Evolutionary conservation across 2,113 vertebrate genomes (phyloP).

Genomic region (Ardeotis arabs): DNA sequence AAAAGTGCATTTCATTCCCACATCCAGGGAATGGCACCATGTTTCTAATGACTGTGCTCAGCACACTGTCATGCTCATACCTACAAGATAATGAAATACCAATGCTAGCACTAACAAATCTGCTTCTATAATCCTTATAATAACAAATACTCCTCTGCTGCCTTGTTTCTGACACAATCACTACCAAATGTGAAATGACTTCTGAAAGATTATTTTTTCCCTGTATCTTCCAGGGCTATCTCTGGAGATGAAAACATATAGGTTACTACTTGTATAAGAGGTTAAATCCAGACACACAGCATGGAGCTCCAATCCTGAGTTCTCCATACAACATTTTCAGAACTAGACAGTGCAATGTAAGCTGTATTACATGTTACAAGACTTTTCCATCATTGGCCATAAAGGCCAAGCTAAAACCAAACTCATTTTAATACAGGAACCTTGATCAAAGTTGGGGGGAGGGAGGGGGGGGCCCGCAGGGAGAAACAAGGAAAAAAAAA

Average conservation of each 20-base stretch:
- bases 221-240: neutral
- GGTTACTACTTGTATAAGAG: neutral
- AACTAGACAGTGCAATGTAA: neutral
- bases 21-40: neutral
- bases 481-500: too few relatives aligned
- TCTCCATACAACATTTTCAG: neutral
- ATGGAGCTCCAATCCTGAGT: neutral
- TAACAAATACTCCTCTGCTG: neutral
- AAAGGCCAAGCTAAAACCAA: neutral
- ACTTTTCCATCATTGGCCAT: neutral
- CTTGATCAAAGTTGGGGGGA: neutral
- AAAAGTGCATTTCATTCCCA: neutral
- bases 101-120: neutral
- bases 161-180: neutral
- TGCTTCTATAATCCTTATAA: neutral
- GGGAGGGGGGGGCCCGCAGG: rapidly evolving
- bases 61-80: neutral
- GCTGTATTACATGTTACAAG: neutral
- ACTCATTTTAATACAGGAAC: neutral
- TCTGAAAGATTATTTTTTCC: neutral
- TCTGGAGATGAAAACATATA: neutral
- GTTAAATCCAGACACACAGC: neutral
- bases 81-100: neutral
- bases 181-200: neutral
- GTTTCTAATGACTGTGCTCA: rapidly evolving